A percentile compares a stretch with the other conserved stretches of the same genome.
These are phyloP conservation scores for Hestina assimilis DNA, from an alignment of 1,140 invertebrate species.

Conservation along the genomic window DNA sequence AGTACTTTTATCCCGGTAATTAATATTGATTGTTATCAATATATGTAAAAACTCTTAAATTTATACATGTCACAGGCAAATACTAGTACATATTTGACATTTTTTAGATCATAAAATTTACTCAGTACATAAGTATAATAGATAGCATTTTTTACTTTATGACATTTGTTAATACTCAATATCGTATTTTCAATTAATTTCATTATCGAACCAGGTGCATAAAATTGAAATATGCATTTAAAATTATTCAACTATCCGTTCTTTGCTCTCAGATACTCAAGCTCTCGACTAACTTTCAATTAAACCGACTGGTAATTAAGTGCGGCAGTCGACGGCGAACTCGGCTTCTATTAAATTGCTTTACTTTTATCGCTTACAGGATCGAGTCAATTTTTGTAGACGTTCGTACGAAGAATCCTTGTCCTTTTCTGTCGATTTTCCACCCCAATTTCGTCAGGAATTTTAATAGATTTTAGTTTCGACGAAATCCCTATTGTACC, in stretches of 20 bases:
- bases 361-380: conserved; percentile 54
- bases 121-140: no score
- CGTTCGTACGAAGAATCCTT: conserved; percentile 31
- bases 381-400: conserved; percentile 58
- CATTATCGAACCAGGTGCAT: not conserved
- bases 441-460: conserved; percentile 48
- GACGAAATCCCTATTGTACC: not conserved
- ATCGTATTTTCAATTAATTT: not conserved
- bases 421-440: conserved; percentile 29
- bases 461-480: conserved; percentile 38
- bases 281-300: conserved; percentile 50
- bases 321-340: conserved; percentile 46
- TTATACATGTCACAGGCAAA: no score
- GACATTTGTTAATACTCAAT: not conserved
- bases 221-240: not conserved
- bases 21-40: no score
- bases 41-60: no score
- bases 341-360: conserved; percentile 63
- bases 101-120: no score
- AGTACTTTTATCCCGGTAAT: no score
- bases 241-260: conserved; percentile 4
- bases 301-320: conserved; percentile 63
- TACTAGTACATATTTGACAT: no score
- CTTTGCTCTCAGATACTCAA: conserved; percentile 10
- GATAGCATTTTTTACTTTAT: no score